Base-by-base conservation (phyloP, 2,113 vertebrate species). In the Corynorhinus townsendii region DNA sequence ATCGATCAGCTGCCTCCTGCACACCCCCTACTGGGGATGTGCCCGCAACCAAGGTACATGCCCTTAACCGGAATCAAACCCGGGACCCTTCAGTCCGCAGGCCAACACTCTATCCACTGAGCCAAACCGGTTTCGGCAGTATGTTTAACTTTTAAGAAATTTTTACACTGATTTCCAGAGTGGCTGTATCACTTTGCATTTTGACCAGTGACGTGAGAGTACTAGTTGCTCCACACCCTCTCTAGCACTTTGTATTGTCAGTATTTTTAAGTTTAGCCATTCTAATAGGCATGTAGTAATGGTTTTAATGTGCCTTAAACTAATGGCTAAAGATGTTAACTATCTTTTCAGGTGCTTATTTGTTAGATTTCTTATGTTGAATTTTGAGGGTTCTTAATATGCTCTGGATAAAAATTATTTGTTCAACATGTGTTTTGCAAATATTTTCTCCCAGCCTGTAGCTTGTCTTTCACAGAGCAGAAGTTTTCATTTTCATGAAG, bases 261-360 rank as follows among this genome's bases (percentile, higher is more conserved):
- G 22, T 59, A n/a, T 66, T 83, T 88, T 62, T 38, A 38, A 45
- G 45, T 88, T n/a, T 85, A 64, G 22, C 49, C 43, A 35, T 96
- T 79, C 26, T 62, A 16, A 45, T 81, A 88, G 30, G 7, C 71
- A 6, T 40, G 6, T 76, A 40, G 47, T 90, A 54, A 7, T 87
- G 40, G 14, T 59, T 76, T 90, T 43, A 87, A 43, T 66, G 47
- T 90, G 38, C 35, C 20, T 85, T 80, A 84, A 86, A 69, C 56
- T 87, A 59, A 76, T 88, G 47, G n/a, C 19, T 28, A 59, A 45
- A 56, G 80, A 68, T 86, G 49, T 81, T 56, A 10, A 86, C 16
- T 69, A 45, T 89, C 35, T 89, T 96, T 96, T 76, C 28, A 22
- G 81, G 40, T 85, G 82, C 62, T 81, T 83, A 45, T 54, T 81